Conservation (phyloP, 2,888 invertebrate genomes). For the Eupithecia dodoneata region DNA sequence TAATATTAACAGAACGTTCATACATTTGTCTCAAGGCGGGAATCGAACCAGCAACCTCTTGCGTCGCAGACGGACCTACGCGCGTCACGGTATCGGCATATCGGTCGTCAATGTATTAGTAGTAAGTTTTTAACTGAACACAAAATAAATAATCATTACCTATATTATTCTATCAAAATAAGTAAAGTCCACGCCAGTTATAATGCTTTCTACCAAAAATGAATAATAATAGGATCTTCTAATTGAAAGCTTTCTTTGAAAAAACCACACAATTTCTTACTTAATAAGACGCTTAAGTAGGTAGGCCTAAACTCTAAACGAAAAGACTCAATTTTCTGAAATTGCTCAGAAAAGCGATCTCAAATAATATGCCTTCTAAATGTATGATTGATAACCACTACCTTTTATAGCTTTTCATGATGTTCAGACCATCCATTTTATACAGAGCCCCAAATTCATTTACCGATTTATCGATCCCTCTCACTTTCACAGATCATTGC, state of each 20-base stretch:
- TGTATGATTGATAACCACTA: conserved; percentile 70
- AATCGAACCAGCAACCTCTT: too few relatives aligned
- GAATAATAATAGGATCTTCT: background rate
- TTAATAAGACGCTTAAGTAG: background rate
- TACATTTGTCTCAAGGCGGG: too few relatives aligned
- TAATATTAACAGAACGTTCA: too few relatives aligned
- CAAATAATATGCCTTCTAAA: conserved; percentile 39
- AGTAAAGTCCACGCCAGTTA: background rate
- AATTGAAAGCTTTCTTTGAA: background rate
- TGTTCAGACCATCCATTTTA: conserved; percentile 49
- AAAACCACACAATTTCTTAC: conserved; percentile 4
- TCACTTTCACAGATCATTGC: conserved; percentile 57
- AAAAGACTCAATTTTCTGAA: conserved; percentile 13
- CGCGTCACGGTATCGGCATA: too few relatives aligned
- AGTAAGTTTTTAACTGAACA: too few relatives aligned
- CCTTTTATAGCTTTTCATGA: conserved; percentile 57
- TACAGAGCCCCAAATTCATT: conserved; percentile 47
- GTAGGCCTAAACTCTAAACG: conserved; percentile 7
- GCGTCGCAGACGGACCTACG: too few relatives aligned
- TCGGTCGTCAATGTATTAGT: too few relatives aligned
- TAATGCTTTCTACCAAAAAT: background rate
- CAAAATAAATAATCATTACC: too few relatives aligned
- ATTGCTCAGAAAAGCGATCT: conserved; percentile 26
- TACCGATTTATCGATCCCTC: conserved; percentile 45
- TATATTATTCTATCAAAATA: background rate